Base-by-base conservation (phyloP, 2,797 vertebrate species). In the Margarornis squamiger region DNA sequence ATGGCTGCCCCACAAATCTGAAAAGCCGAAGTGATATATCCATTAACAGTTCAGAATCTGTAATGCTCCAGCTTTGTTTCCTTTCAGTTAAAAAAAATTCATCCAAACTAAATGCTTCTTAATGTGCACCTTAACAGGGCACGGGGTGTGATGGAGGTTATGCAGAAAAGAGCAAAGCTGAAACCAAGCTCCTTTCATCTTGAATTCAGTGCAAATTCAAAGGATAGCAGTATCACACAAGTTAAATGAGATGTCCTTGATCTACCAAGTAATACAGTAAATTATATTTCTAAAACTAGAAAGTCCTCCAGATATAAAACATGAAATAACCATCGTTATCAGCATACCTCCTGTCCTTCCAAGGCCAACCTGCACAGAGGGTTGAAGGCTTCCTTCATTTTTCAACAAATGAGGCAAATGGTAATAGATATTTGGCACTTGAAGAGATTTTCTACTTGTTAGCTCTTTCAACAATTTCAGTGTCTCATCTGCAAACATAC, bases 381-480 rank as follows among this genome's bases (percentile, higher is more conserved):
- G 99, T 58, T 99, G 98, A 97, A 99, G 98, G 97, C 99, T 99
- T 97, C 98, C 98, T 97, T 99, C 99, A 98, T 99, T 99, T 98
- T 99, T 98, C 94, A 99, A 98, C 67, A 99, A 98, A 97, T 99
- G 99, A 98, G 99, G 99, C 98, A 99, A 98, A 98, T 99, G 99
- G 98, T 99, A 99, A 98, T 99, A 99, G 97, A 99, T 99, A 98
- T 98, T 99, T 98, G 99, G 99, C 98, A 99, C 98, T 98, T 99
- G 99, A 95, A 99, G 99, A 96, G 99, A 98, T 97, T 99, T 99
- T 97, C 97, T 99, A 77, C 98, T 99, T 75, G 99, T 98, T 80
- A 99, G 98, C 91, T 99, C 99, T 97, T 99, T 99, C 93, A 99
- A 97, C 75, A 99, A 98, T 97, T 99, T 99, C 97, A 99, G 98